phyloP scores from a whole-genome alignment of 2,113 vertebrate species.

The Lycaon pictus region DNA sequence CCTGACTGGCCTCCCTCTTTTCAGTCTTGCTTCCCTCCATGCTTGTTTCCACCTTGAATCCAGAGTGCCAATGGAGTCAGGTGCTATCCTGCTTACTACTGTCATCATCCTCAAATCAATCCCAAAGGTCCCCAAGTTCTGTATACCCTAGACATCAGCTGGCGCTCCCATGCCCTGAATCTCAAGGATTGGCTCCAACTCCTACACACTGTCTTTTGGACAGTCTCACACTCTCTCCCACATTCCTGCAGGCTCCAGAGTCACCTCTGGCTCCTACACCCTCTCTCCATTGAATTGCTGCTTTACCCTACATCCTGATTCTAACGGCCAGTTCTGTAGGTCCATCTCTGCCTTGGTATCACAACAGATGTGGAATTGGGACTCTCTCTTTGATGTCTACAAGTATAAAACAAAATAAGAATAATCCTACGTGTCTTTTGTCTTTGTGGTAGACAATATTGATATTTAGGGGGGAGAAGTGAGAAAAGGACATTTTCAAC shows the following conservation, averaged over 20 bases:
- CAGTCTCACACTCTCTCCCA: neutral
- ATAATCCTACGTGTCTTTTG: neutral
- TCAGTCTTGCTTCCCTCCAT: neutral
- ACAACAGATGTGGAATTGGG: neutral
- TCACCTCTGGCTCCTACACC: neutral
- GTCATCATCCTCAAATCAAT: neutral
- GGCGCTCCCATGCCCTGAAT: neutral
- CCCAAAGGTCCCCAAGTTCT: neutral
- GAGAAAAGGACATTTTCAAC: neutral
- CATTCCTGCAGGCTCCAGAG: neutral
- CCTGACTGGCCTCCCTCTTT: neutral
- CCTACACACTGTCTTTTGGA: neutral
- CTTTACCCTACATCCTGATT: neutral
- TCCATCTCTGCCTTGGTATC: neutral
- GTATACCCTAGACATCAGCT: too few relatives aligned
- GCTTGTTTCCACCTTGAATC: neutral
- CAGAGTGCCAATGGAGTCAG: neutral
- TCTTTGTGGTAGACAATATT: neutral
- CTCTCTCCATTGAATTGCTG: neutral
- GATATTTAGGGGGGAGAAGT: neutral
- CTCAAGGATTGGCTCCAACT: neutral
- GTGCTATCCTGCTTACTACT: neutral
- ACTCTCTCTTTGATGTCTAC: neutral
- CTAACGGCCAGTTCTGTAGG: neutral
- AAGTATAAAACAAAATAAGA: neutral